These are phyloP conservation scores for Xenopus borealis DNA, from an alignment of 2,113 vertebrate species.

Conservation along the genomic window DNA sequence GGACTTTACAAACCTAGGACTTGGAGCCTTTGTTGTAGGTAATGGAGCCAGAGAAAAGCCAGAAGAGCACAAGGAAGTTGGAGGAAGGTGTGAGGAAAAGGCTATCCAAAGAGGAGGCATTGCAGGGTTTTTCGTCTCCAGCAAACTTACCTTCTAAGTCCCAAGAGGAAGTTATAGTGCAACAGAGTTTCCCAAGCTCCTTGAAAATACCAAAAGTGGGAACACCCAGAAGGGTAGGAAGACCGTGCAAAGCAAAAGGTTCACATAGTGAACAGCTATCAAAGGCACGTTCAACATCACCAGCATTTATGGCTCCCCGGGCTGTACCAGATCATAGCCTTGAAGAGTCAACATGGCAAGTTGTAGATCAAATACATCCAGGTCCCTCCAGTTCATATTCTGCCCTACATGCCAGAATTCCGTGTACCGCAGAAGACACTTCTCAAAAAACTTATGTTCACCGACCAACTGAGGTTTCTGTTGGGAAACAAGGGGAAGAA, in stretches of 20 bases:
- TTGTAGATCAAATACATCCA: slow-evolving; percentile 74
- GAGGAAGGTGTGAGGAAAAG: slow-evolving; percentile 76
- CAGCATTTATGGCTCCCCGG: slow-evolving; percentile 73
- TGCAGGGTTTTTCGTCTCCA: slow-evolving; percentile 70
- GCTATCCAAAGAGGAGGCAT: slow-evolving; percentile 70
- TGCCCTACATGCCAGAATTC: slow-evolving; percentile 66
- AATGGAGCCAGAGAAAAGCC: slow-evolving; percentile 96
- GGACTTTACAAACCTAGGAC: slow-evolving; percentile 65
- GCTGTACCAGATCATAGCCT: slow-evolving; percentile 67
- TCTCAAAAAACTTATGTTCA: slow-evolving; percentile 68
- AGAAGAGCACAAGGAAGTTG: slow-evolving; percentile 75
- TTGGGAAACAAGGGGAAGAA: slow-evolving; percentile 79
- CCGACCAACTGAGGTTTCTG: slow-evolving; percentile 67
- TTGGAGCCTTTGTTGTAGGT: slow-evolving; percentile 67
- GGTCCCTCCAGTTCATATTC: slow-evolving; percentile 81
- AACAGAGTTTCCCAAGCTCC: slow-evolving; percentile 64
- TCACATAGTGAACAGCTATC: slow-evolving; percentile 75
- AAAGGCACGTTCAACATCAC: slow-evolving; percentile 71
- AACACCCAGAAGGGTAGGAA: slow-evolving; percentile 72
- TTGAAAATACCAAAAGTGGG: slow-evolving; percentile 70
- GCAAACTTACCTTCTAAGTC: slow-evolving; percentile 57
- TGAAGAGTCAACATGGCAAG: slow-evolving; percentile 77
- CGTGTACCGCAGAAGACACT: slow-evolving; percentile 66
- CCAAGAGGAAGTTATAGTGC: slow-evolving; percentile 63
- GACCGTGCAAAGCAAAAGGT: slow-evolving; percentile 72